Evolutionary conservation across 2,113 vertebrate species (phyloP).

Genomic region (Dasyprocta punctata): DNA sequence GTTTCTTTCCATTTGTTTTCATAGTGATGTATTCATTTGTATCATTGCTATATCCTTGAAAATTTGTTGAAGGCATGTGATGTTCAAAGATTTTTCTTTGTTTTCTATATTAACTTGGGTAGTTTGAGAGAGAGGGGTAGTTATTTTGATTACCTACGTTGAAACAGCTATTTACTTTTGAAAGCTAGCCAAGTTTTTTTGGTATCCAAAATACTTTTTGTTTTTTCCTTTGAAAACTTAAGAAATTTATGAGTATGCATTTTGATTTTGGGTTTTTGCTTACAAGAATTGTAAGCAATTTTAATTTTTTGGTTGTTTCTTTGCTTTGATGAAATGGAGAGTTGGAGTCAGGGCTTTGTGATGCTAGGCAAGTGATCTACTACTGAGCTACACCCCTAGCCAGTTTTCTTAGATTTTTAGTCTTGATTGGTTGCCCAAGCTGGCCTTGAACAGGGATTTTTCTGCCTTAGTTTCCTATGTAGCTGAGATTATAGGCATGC

Average conservation of each 20-base stretch:
- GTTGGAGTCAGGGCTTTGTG: neutral
- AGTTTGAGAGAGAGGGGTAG: neutral
- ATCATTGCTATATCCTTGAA: neutral
- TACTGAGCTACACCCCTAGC: neutral
- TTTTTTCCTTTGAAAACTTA: conserved; percentile 1
- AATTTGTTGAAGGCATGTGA: neutral
- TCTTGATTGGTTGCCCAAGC: neutral
- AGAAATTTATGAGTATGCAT: neutral
- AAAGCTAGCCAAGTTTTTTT: conserved; percentile 23
- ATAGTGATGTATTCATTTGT: neutral
- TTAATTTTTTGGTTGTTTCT: neutral
- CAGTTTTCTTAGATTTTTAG: neutral
- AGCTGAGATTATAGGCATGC: neutral
- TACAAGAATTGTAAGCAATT: neutral
- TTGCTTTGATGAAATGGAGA: neutral
- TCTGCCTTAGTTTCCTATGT: neutral
- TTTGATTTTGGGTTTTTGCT: neutral
- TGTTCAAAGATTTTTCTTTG: neutral
- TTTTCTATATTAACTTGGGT: neutral
- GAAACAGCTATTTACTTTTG: neutral
- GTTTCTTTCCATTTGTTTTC: neutral
- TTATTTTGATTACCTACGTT: neutral
- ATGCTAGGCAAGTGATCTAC: neutral
- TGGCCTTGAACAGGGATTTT: neutral
- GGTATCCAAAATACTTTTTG: neutral